Evolutionary conservation across 2,797 vertebrate species (phyloP).

Genomic region (Margarornis squamiger): DNA sequence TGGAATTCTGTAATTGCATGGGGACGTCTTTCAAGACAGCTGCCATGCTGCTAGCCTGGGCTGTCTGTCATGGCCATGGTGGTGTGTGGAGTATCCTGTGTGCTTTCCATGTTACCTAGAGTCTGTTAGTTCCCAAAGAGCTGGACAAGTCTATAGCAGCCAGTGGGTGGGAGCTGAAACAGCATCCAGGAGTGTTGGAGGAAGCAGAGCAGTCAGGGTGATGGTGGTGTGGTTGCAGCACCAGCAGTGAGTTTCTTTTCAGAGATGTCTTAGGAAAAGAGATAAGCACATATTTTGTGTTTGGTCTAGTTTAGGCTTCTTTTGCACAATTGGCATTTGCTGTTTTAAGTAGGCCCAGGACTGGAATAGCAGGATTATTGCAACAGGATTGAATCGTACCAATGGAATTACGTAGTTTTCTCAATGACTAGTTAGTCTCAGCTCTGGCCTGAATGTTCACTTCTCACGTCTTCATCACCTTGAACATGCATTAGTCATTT

Average conservation of each 20-base stretch:
- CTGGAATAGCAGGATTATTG: background rate
- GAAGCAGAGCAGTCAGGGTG: background rate
- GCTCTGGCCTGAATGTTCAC: background rate
- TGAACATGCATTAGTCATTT: background rate
- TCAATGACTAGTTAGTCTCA: background rate
- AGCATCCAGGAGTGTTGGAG: background rate
- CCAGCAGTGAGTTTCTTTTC: background rate
- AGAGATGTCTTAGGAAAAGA: background rate
- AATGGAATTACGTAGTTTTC: background rate
- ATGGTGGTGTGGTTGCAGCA: background rate
- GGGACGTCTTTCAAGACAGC: background rate
- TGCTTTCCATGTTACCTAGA: background rate
- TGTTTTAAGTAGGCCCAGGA: background rate
- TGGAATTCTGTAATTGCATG: background rate
- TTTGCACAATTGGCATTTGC: background rate
- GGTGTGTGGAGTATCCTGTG: background rate
- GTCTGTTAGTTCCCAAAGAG: background rate
- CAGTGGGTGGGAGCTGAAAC: background rate
- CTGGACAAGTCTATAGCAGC: background rate
- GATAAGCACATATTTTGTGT: background rate
- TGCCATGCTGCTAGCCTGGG: background rate
- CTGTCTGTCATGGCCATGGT: accelerated
- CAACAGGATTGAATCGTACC: background rate
- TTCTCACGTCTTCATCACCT: background rate
- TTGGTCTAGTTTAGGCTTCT: background rate